These are phyloP conservation scores for Neotoxoptera formosana DNA, from an alignment of 1,140 invertebrate species.

Conservation along the genomic window DNA sequence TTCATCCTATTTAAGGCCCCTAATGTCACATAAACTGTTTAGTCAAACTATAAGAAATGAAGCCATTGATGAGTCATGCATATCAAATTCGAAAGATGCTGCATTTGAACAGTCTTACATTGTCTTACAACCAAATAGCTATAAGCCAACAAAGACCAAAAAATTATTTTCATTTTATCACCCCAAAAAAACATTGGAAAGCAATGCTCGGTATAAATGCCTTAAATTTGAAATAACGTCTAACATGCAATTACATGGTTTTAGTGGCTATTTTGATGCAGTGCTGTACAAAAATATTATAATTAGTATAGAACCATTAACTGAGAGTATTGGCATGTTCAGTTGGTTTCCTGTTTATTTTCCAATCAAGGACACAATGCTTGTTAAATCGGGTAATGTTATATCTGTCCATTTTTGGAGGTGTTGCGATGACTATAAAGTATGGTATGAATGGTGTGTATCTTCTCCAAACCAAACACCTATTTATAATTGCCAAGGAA, in stretches of 20 bases:
- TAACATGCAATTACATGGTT: slow-evolving; percentile 87
- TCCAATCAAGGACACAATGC: slow-evolving; percentile 82
- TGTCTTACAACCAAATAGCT: slow-evolving; percentile 89
- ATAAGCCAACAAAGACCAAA: slow-evolving; percentile 81
- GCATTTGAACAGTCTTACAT: slow-evolving; percentile 91
- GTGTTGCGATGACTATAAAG: slow-evolving; percentile 76
- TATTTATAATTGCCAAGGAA: slow-evolving; percentile 83
- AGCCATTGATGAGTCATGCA: slow-evolving; percentile 1
- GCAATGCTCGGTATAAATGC: slow-evolving; percentile 79
- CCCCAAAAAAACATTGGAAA: slow-evolving; percentile 70
- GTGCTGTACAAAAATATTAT: slow-evolving; percentile 83
- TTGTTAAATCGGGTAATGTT: slow-evolving; percentile 73
- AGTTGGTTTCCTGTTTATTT: slow-evolving; percentile 98
- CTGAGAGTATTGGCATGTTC: slow-evolving; percentile 89
- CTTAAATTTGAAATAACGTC: slow-evolving; percentile 75
- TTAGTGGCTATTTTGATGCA: slow-evolving; percentile 94
- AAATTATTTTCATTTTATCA: slow-evolving; percentile 88
- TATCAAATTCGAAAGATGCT: slow-evolving; percentile 11
- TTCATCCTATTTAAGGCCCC: slow-evolving; percentile 88
- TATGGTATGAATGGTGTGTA: slow-evolving; percentile 97
- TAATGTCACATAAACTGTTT: slow-evolving; percentile 81
- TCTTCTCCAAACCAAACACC: slow-evolving; percentile 70
- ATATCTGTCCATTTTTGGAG: slow-evolving; percentile 90
- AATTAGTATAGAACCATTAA: slow-evolving; percentile 88
- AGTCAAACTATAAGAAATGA: slow-evolving; percentile 62